Evolutionary conservation across 2,797 vertebrate genomes (phyloP), one percentile per base, ranked within the genome.

Genomic region (Leuciscus waleckii): DNA sequence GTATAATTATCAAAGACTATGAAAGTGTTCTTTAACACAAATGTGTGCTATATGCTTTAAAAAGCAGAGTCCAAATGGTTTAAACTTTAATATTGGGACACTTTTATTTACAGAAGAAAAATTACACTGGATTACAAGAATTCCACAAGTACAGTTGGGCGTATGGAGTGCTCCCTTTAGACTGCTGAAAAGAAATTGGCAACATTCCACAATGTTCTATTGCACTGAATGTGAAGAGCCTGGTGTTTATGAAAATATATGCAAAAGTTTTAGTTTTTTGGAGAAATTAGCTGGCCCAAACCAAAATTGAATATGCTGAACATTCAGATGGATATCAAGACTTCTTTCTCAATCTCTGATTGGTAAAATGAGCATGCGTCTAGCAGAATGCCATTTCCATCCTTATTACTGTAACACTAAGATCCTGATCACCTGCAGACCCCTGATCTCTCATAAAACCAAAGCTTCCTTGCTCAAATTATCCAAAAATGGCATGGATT

Each of bases 71-170:
- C 75, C 35, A 63, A 73, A 65, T 65, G 35, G 41, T 29, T 51
- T 85, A 37, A 56, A 70, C 73, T 82, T 88, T 87, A 71, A 81
- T 89, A 88, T 87, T 85, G 76, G 87, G 90, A 90, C 88, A 89
- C 90, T 89, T 90, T 90, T 90, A 90, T 90, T 90, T 90, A 90
- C 90, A 90, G 76, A 88, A 85, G 88, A 87, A 89, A 85, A 89
- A 90, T 88, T 89, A 88, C 90, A 90, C 87, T 86, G 88, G 87
- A 86, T 88, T 89, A 90, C 90, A 90, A 87, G 88, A 88, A 81
- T 86, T 89, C 79, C 90, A 90, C 88, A 84, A 85, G 70, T 88
- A 90, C 87, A 86, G 79, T 80, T 75, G 87, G 84, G 87, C 81
- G 84, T 86, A 86, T 88, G 85, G 84, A 71, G 87, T 68, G 73